Base-by-base conservation (phyloP, 2,797 vertebrate species). In the Acestrorhynchus altus region DNA sequence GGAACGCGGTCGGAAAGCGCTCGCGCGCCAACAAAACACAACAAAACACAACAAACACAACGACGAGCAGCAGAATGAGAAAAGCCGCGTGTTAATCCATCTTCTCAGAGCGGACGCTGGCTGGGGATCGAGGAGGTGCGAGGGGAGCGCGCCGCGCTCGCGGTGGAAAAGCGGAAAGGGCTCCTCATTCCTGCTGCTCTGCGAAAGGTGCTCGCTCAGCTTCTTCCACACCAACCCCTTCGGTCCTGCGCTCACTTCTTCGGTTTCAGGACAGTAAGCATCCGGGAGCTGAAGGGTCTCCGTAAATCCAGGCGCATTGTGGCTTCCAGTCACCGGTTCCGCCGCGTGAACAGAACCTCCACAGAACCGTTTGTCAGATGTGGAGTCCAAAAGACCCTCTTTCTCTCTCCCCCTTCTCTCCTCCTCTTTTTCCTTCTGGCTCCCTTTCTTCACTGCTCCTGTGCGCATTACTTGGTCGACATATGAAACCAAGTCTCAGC, bases 181-280 rank as follows among this genome's bases (percentile, higher is more conserved):
- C 78, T 72, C 78, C 83, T 78, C 70, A 71, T n/a, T n/a, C n/a
- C n/a, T n/a, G n/a, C n/a, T n/a, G n/a, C n/a, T n/a, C n/a, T n/a
- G n/a, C n/a, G n/a, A 81, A 90, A 90, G 83, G 83, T 87, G 90
- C 88, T 40, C 82, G 87, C 86, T 92, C 92, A 90, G 89, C 88
- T 80, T 54, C 79, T 83, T 80, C 60, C 72, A 11, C 54, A 60
- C 70, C 16, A 74, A 69, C 44, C 59, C 57, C 28, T 35, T 74
- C 60, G 60, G 70, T 51, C 16, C 20, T 72, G 52, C 26, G 18
- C 16, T 56, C 51, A 77, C 22, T 20, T 74, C 76, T 51, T 66
- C 15, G 54, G 24, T 22, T 59, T 54, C 35, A 46, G 65, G 65
- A 20, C 72, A 76, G 22, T 42, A 42, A 66, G 15, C 46, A 20